phyloP scores from a whole-genome alignment of 2,888 invertebrate species.

The Smittia sp. region DNA sequence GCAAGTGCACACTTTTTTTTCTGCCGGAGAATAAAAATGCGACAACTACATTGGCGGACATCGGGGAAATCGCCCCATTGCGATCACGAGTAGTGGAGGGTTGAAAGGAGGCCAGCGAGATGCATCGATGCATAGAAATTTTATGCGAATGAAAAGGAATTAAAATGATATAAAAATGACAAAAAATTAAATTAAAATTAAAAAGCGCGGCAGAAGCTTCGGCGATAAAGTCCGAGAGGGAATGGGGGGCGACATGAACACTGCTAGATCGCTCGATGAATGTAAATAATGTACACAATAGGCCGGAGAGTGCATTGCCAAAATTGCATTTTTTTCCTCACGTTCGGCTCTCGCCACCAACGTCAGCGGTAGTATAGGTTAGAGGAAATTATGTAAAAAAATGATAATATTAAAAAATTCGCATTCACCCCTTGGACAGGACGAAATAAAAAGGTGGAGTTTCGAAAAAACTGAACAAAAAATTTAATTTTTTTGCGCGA shows the following conservation, averaged over 20 bases:
- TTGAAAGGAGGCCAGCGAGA: not conserved
- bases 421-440: constrained; percentile 12
- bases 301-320: constrained; percentile 1
- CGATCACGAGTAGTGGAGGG: not conserved
- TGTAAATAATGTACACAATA: constrained; percentile 17
- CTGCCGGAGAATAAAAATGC: not conserved
- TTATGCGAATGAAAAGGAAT: not conserved
- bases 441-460: constrained; percentile 40
- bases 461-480: constrained; percentile 36
- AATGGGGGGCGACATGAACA: not conserved
- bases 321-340: constrained; percentile 25
- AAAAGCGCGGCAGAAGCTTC: not conserved
- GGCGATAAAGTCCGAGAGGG: not conserved
- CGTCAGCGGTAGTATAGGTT: constrained; percentile 34
- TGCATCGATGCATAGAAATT: constrained; percentile 24
- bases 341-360: constrained; percentile 14
- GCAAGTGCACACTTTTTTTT: not conserved
- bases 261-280: not conserved
- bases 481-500: not conserved
- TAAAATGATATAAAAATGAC: constrained; percentile 25
- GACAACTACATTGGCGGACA: not conserved
- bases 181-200: constrained; percentile 14
- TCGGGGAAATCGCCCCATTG: not conserved
- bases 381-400: constrained; percentile 40
- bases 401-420: constrained; percentile 39